Percentiles rank a stretch among this genome's conserved stretches.
Conservation (phyloP, 1,140 invertebrate species). For the Brachionus rubens region DNA sequence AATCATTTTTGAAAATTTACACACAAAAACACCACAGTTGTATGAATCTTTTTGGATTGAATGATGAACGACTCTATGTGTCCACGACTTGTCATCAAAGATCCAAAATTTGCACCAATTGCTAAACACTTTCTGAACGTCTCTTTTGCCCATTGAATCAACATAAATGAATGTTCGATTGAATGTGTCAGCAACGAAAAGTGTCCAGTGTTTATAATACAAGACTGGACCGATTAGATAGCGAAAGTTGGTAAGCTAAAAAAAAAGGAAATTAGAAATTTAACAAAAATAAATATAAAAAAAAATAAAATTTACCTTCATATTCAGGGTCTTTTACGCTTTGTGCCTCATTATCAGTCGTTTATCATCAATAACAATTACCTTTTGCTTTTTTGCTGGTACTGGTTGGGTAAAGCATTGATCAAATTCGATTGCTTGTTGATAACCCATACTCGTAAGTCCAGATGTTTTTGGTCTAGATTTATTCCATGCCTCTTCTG, state of each 20-base stretch:
- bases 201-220: not conserved
- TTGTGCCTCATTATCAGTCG: too few species aligned
- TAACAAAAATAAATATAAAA: too few species aligned
- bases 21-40: not conserved
- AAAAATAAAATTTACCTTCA: too few species aligned
- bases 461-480: too few species aligned
- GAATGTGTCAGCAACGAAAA: not conserved
- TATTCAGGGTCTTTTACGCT: too few species aligned
- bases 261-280: too few species aligned
- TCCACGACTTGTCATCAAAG: not conserved
- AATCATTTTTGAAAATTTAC: not conserved
- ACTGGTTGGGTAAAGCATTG: too few species aligned
- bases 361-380: too few species aligned
- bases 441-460: too few species aligned
- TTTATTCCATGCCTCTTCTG: too few species aligned
- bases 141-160: not conserved
- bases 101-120: not conserved
- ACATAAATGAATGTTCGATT: not conserved
- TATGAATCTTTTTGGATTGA: not conserved
- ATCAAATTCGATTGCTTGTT: too few species aligned
- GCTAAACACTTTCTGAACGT: not conserved
- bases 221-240: not conserved
- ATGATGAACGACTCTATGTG: not conserved
- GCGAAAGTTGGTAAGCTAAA: not conserved
- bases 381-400: too few species aligned